These are phyloP conservation scores for Meleagris gallopavo DNA, from an alignment of 2,113 vertebrate species.

Conservation along the genomic window DNA sequence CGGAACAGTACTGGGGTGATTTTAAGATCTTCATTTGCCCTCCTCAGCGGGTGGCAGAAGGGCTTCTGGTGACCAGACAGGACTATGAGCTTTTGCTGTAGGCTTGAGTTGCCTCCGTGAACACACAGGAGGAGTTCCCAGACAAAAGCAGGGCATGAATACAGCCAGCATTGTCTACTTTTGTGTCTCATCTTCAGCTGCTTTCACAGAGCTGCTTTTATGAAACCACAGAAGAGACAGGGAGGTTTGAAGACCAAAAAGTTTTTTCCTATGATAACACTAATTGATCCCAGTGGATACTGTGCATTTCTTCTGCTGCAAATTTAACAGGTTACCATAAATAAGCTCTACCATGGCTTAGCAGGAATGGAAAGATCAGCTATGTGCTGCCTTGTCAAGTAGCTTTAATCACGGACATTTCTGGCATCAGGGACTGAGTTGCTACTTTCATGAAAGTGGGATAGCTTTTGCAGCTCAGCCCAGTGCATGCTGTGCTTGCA, in stretches of 20 bases:
- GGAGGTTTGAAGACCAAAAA: neutral
- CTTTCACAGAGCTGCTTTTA: neutral
- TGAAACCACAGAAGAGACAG: neutral
- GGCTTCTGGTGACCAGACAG: neutral
- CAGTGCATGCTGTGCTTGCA: accelerated
- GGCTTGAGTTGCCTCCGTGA: neutral
- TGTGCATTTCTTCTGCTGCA: neutral
- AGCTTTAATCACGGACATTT: neutral
- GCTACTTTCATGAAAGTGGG: neutral
- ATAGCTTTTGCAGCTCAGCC: neutral
- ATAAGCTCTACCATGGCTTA: neutral
- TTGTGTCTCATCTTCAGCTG: neutral
- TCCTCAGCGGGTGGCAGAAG: neutral
- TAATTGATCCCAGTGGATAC: neutral
- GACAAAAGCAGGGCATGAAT: neutral
- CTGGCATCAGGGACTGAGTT: neutral
- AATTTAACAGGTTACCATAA: neutral
- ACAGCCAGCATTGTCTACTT: neutral
- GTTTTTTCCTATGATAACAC: neutral
- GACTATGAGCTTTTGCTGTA: neutral
- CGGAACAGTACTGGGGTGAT: neutral
- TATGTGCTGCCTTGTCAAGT: neutral
- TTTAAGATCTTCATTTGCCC: neutral
- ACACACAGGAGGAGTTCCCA: neutral
- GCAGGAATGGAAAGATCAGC: neutral